A percentile compares a stretch with the other conserved stretches of the same genome.
Evolutionary conservation across 2,888 invertebrate species (phyloP).

Genomic region (Agrochola litura): DNA sequence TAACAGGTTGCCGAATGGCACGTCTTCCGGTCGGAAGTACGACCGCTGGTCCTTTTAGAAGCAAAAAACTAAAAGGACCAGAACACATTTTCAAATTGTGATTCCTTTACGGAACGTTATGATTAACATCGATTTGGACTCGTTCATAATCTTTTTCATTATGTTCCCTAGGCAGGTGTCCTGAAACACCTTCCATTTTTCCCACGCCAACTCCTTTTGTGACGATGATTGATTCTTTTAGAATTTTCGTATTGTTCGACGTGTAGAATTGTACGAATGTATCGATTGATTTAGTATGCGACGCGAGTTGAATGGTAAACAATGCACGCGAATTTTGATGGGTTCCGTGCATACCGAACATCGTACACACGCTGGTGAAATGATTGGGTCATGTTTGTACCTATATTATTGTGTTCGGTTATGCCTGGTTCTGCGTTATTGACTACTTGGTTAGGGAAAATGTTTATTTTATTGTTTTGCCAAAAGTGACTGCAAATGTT

Average conservation of each 20-base stretch:
- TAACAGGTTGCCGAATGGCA: constrained; percentile 88
- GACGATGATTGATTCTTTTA: constrained; percentile 71
- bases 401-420: constrained; percentile 38
- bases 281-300: constrained; percentile 59
- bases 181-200: constrained; percentile 82
- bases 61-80: constrained; percentile 80
- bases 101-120: constrained; percentile 74
- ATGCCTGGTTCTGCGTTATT: constrained; percentile 30
- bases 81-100: constrained; percentile 81
- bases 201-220: constrained; percentile 80
- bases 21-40: constrained; percentile 89
- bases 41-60: constrained; percentile 84
- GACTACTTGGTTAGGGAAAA: constrained; percentile 18
- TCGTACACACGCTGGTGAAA: constrained; percentile 43
- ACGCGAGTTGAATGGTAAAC: constrained; percentile 60
- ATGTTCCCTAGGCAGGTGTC: constrained; percentile 77
- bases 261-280: constrained; percentile 70
- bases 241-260: constrained; percentile 66
- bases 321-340: constrained; percentile 62
- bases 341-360: constrained; percentile 51
- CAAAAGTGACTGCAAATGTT: background rate
- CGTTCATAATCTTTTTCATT: constrained; percentile 77
- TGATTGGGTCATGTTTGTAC: constrained; percentile 47
- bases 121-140: constrained; percentile 83
- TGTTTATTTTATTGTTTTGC: constrained; percentile 17